Base-by-base conservation (phyloP, 2,888 invertebrate genomes). In the Stenolophus ochropezus region DNA sequence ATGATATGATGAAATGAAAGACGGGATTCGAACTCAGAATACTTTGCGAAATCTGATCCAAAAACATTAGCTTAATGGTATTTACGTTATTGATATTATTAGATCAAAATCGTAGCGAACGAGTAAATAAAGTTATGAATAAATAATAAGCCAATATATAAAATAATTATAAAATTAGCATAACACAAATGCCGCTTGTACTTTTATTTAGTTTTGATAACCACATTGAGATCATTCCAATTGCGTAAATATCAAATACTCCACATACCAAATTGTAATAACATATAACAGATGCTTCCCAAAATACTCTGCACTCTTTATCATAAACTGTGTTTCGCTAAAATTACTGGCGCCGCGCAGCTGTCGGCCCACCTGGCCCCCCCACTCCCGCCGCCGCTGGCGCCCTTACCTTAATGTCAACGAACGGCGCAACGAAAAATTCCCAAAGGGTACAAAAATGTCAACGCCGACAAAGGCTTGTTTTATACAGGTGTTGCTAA, bases 131-230 rank as follows among this genome's bases (percentile, higher is more conserved):
- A 25, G n/a, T n/a, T 25, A 61, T 61, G 61, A 61, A 61, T 61
- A 61, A 61, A 61, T 56, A 11, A 56, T 56, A 11, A 20, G 21
- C 20, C 20, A 20, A 56, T 61, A 23, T 61, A 61, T 61, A 16
- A 73, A 47, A n/a, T 73, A 47, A 49, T 49, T 73, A 73, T 16
- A 58, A 27, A 77, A 77, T 77, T 58, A 77, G 33, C 58, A 77
- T 58, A 27, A 56, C 58, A 58, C 56, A 77, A 77, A 21, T 77
- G 58, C 76, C 76, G 76, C 27, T 61, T 61, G 76, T 76, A 77
- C 76, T 56, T 21, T 21, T 56, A 42, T 58, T 77, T 77, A 58
- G 42, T 77, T 77, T 77, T 56, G 76, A 77, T 77, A 76, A 76
- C 58, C 33, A 76, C 58, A 76, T 18, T 16, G 33, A 56, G 42